A percentile compares a stretch with the other conserved stretches of the same genome.
Evolutionary conservation across 2,888 invertebrate species (phyloP).

Genomic region (Zaprionus bogoriensis): DNA sequence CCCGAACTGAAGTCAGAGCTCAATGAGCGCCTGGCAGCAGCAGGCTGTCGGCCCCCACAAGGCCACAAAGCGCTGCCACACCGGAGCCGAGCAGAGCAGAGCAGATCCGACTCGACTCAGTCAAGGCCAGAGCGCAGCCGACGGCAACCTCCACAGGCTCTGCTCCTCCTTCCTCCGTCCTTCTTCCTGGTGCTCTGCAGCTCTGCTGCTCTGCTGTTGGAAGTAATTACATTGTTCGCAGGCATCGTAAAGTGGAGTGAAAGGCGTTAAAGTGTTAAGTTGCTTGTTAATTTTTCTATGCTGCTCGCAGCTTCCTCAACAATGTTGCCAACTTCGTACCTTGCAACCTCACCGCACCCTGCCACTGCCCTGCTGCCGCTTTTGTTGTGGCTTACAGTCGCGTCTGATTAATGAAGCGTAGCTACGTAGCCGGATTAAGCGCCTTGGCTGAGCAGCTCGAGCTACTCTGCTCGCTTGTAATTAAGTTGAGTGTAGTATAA

Average conservation of each 20-base stretch:
- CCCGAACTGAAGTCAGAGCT: conserved; percentile 6
- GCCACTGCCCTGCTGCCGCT: conserved; percentile 27
- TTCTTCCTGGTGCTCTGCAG: too few relatives aligned
- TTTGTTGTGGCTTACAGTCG: conserved; percentile 74
- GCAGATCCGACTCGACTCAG: conserved; percentile 1
- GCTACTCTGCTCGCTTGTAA: conserved; percentile 53
- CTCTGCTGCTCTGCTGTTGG: too few relatives aligned
- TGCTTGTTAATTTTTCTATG: conserved; percentile 75
- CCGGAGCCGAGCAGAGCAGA: background rate
- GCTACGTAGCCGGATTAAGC: conserved; percentile 74
- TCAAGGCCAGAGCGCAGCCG: background rate
- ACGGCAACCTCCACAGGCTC: conserved; percentile 28
- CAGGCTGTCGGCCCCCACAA: conserved; percentile 17
- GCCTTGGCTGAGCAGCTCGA: conserved; percentile 33
- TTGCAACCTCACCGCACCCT: conserved; percentile 4
- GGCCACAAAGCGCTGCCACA: conserved; percentile 31
- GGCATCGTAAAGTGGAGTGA: conserved; percentile 74
- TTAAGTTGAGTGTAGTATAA: conserved; percentile 75
- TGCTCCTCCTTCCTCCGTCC: conserved; percentile 59
- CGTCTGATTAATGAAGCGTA: conserved; percentile 75
- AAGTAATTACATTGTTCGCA: conserved; percentile 76
- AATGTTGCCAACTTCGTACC: conserved; percentile 1
- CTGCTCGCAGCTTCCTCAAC: conserved; percentile 3
- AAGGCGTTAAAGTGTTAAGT: conserved; percentile 79
- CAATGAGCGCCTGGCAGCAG: conserved; percentile 29